Evolutionary conservation across 92 coral and sea anemone genomes (phyloP).

Genomic region (Porites lobata): DNA sequence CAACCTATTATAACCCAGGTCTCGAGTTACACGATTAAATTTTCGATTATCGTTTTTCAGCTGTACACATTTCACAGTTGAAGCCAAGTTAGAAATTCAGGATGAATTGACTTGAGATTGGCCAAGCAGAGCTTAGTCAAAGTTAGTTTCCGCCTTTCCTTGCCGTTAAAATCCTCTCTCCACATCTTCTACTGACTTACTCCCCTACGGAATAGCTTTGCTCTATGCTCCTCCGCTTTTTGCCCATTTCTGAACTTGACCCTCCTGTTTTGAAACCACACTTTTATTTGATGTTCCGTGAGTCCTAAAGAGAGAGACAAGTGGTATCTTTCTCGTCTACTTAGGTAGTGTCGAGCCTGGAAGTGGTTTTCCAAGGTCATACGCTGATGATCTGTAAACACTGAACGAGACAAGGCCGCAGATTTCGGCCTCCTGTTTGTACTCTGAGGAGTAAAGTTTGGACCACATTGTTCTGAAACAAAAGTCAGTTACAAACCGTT

Average conservation of each 20-base stretch:
- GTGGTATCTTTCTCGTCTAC: constrained; percentile 42
- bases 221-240: not conserved
- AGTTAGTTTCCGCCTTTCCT: too few relatives aligned
- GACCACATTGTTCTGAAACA: constrained; percentile 14
- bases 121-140: too few relatives aligned
- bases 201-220: not conserved
- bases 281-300: constrained; percentile 71
- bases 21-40: too few relatives aligned
- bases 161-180: too few relatives aligned
- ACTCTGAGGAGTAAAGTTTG: not conserved
- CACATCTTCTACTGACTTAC: too few relatives aligned
- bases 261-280: constrained; percentile 77
- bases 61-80: too few relatives aligned
- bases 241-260: constrained; percentile 50
- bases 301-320: constrained; percentile 53
- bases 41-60: too few relatives aligned
- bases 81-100: too few relatives aligned
- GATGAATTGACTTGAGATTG: too few relatives aligned
- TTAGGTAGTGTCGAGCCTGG: constrained; percentile 59
- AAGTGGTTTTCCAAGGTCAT: constrained; percentile 61
- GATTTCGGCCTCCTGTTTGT: not conserved
- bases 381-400: constrained; percentile 70
- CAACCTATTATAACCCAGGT: too few relatives aligned
- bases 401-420: constrained; percentile 65
- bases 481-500: not conserved